phyloP scores from a whole-genome alignment of 2,888 invertebrate genomes.

The Zaprionus lineosus region DNA sequence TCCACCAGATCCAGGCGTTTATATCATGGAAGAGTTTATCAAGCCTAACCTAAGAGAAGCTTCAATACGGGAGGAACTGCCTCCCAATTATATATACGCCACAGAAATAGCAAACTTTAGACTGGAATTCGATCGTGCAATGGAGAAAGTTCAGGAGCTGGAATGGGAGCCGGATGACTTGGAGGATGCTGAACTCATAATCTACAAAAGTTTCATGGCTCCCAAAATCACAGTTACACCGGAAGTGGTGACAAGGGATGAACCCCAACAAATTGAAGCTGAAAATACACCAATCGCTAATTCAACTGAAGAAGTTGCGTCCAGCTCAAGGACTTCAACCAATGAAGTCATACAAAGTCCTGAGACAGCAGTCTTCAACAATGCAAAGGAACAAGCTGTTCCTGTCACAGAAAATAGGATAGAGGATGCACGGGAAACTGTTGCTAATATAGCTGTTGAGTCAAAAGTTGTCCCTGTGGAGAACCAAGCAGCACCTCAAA shows the following conservation, averaged over 20 bases:
- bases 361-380: too few species aligned
- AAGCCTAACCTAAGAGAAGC: constrained; percentile 78
- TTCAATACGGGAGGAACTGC: constrained; percentile 68
- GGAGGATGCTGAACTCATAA: constrained; percentile 50
- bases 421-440: too few species aligned
- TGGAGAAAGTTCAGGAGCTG: constrained; percentile 52
- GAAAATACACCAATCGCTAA: background rate
- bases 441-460: background rate
- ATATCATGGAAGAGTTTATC: constrained; percentile 80
- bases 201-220: constrained; percentile 68
- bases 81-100: constrained; percentile 65
- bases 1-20: constrained; percentile 60
- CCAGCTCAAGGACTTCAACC: too few species aligned
- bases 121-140: constrained; percentile 62
- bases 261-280: background rate
- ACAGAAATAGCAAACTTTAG: constrained; percentile 75
- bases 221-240: constrained; percentile 24
- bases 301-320: background rate
- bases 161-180: constrained; percentile 59
- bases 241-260: background rate
- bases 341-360: too few species aligned
- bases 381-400: too few species aligned
- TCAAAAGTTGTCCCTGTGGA: too few species aligned
- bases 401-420: too few species aligned
- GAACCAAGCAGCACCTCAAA: background rate